A percentile compares a stretch with the other conserved stretches of the same genome.
Evolutionary conservation across 2,797 vertebrate species (phyloP).

Genomic region (Spinus pinus): DNA sequence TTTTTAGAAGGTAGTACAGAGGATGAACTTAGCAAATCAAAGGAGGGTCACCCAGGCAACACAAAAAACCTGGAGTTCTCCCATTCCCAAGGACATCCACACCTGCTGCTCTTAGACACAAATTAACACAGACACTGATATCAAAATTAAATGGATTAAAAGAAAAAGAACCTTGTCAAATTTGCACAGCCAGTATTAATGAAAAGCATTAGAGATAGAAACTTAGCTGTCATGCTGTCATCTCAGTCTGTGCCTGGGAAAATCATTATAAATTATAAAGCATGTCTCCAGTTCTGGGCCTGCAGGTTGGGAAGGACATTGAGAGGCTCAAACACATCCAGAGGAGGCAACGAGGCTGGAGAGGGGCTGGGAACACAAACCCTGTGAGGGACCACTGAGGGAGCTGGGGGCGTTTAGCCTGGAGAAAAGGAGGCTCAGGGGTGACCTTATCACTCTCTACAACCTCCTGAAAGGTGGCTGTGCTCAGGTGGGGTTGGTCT

Average conservation of each 20-base stretch:
- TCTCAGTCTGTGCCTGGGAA: neutral
- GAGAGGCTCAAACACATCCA: accelerated
- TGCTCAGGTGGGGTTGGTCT: no score
- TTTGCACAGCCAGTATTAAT: neutral
- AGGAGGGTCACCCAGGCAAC: neutral
- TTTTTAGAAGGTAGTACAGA: neutral
- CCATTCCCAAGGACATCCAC: neutral
- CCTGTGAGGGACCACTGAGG: accelerated
- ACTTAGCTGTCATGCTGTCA: neutral
- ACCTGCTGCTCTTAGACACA: neutral
- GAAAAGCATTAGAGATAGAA: neutral
- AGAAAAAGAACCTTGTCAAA: neutral
- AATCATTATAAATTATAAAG: neutral
- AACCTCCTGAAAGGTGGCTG: accelerated
- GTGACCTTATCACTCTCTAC: neutral
- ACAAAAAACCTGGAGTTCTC: neutral
- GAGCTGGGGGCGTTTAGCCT: no score
- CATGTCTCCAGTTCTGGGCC: neutral
- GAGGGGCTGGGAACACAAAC: neutral
- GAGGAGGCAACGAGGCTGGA: neutral
- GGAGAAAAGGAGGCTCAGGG: neutral
- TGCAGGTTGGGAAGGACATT: neutral
- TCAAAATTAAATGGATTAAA: neutral
- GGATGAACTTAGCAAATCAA: neutral
- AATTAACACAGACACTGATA: neutral